Evolutionary conservation across 1,140 invertebrate species (phyloP).

Genomic region (Acromyrmex echinatior): DNA sequence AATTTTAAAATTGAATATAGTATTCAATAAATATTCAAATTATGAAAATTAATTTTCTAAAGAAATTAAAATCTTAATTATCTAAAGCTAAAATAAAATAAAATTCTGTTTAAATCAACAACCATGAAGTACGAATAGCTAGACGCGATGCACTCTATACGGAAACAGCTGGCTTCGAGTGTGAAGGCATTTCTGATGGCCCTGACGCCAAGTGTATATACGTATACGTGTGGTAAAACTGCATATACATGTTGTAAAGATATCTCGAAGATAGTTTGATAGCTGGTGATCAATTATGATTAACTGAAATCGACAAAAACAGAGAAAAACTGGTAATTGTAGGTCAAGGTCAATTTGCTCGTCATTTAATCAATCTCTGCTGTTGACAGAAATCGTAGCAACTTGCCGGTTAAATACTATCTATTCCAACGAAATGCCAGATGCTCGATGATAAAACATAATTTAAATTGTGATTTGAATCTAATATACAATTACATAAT

Average conservation of each 20-base stretch:
- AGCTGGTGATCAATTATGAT: neutral
- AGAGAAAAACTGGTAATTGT: neutral
- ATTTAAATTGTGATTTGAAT: no score
- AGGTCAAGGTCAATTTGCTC: neutral
- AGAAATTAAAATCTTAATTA: neutral
- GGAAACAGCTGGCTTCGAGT: neutral
- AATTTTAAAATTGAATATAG: neutral
- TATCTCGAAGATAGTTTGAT: neutral
- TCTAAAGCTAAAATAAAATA: neutral
- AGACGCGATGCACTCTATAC: neutral
- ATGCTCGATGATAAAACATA: neutral
- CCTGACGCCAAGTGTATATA: neutral
- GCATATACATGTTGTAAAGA: neutral
- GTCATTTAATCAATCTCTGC: neutral
- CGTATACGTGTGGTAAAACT: constrained; percentile 6
- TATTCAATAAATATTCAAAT: neutral
- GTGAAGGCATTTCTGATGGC: neutral
- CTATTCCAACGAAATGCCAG: constrained; percentile 2
- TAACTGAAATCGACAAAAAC: neutral
- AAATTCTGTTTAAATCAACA: neutral
- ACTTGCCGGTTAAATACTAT: neutral
- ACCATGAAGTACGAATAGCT: neutral
- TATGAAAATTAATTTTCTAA: neutral
- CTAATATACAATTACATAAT: neutral
- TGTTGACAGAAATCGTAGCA: neutral